phyloP scores from a whole-genome alignment of 2,888 invertebrate species.

The Tubiluchus corallicola region DNA sequence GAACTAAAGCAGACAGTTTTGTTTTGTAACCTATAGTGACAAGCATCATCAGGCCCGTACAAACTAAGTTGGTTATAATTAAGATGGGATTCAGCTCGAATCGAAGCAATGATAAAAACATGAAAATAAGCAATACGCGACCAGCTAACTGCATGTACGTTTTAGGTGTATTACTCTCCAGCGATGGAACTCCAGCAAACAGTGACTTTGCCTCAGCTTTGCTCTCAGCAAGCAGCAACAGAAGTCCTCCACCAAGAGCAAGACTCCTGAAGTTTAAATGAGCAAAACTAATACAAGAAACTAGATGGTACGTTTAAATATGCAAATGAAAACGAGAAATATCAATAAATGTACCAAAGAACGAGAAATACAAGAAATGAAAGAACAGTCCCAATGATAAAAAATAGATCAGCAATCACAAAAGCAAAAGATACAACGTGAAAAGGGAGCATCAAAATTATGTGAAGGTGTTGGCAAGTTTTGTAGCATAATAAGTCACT shows the following conservation, averaged over 20 bases:
- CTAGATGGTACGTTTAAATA: too few relatives aligned
- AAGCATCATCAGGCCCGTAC: constrained; percentile 79
- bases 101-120: constrained; percentile 90
- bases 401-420: too few relatives aligned
- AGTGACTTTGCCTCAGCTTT: constrained; percentile 78
- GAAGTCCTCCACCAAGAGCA: constrained; percentile 87
- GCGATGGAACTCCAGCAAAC: constrained; percentile 60
- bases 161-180: constrained; percentile 64
- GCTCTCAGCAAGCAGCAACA: constrained; percentile 88
- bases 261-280: constrained; percentile 63
- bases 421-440: too few relatives aligned
- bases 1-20: constrained; percentile 81
- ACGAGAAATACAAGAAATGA: too few relatives aligned
- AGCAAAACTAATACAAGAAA: too few relatives aligned
- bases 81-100: constrained; percentile 74
- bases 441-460: too few relatives aligned
- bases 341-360: too few relatives aligned
- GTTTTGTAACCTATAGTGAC: constrained; percentile 97
- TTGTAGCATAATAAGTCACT: too few relatives aligned
- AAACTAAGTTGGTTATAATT: constrained; percentile 78
- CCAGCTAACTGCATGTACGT: constrained; percentile 90
- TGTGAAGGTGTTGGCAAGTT: too few relatives aligned
- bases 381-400: too few relatives aligned
- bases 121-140: constrained; percentile 82
- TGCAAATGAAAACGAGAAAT: too few relatives aligned